A percentile compares a stretch with the other conserved stretches of the same genome.
phyloP scores from a whole-genome alignment of 2,888 invertebrate species.

The Heliconius ethilla region DNA sequence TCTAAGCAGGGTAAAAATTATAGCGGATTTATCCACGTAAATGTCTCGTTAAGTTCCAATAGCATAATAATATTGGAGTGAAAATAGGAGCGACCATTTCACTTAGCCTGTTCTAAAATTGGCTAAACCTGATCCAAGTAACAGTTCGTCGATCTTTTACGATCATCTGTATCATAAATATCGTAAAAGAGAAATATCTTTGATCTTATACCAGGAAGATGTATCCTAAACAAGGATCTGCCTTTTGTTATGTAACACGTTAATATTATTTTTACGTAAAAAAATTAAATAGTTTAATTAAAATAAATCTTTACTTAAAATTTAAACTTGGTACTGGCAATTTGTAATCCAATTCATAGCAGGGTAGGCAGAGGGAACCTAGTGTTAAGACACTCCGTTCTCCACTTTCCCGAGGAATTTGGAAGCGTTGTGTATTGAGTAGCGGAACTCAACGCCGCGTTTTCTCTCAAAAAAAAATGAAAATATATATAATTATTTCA shows the following conservation, averaged over 20 bases:
- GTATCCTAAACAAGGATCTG: slow-evolving; percentile 45
- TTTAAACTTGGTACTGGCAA: neutral
- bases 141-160: slow-evolving; percentile 49
- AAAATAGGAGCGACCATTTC: slow-evolving; percentile 49
- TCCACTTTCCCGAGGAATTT: too few species aligned
- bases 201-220: slow-evolving; percentile 58
- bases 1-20: neutral
- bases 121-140: slow-evolving; percentile 47
- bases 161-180: slow-evolving; percentile 60
- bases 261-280: neutral
- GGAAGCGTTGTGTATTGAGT: too few species aligned
- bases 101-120: slow-evolving; percentile 51
- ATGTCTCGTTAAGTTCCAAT: neutral
- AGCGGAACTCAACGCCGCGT: too few species aligned
- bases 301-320: too few species aligned
- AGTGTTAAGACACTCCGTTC: too few species aligned
- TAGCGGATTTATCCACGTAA: neutral
- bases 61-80: slow-evolving; percentile 41
- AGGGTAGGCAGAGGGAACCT: too few species aligned
- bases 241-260: slow-evolving; percentile 37
- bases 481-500: too few species aligned
- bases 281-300: too few species aligned
- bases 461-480: too few species aligned
- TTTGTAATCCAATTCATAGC: too few species aligned
- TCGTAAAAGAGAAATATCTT: slow-evolving; percentile 65